Base-by-base conservation (phyloP, 2,113 vertebrate genomes). In the Calyptomena viridis region DNA sequence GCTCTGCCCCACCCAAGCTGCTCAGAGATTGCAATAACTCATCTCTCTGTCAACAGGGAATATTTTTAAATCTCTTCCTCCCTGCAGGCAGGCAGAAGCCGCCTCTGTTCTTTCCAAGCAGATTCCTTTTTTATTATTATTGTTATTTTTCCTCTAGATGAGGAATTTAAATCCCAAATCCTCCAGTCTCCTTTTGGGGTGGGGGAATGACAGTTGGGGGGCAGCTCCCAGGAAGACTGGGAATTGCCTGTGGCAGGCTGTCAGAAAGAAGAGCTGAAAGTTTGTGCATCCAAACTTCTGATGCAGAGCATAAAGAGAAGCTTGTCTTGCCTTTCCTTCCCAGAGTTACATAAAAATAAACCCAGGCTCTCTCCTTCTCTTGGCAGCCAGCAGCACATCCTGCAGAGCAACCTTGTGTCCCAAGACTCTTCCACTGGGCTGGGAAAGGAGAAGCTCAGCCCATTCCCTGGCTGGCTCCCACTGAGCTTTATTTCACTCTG, bases 1-100 rank as follows among this genome's bases (percentile, higher is more conserved):
- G 47, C 73, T 66, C 92, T 69, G 46, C 73, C 80, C 84, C 33
- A 63, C 53, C 68, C 76, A 9, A 14, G 58, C 83, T 69, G n/a
- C 62, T 60, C 49, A 37, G 62, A n/a, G 46, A 33, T 4, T 33
- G 30, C 31, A 31, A 6, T 75, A 93, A 91, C 40, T 95, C 84
- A 89, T 81, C 52, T 9, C 44, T 30, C 66, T 89, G 89, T 87
- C 92, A 93, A 52, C 69, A 5, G 66, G 81, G 84, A 89, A 30
- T 93, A 78, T 87, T 94, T 94, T 87, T 56, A 96, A 82, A 81
- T 39, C 78, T n/a, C 66, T 47, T 59, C 56, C 78, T 91, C 84
- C 87, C 66, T 39, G 62, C 66, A 87, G 87, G 89, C 89, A 92
- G 50, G 81, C 94, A 93, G 64, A 63, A 67, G 44, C 20, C 74